Conservation (phyloP, 2,113 vertebrate genomes). For the Castor canadensis region DNA sequence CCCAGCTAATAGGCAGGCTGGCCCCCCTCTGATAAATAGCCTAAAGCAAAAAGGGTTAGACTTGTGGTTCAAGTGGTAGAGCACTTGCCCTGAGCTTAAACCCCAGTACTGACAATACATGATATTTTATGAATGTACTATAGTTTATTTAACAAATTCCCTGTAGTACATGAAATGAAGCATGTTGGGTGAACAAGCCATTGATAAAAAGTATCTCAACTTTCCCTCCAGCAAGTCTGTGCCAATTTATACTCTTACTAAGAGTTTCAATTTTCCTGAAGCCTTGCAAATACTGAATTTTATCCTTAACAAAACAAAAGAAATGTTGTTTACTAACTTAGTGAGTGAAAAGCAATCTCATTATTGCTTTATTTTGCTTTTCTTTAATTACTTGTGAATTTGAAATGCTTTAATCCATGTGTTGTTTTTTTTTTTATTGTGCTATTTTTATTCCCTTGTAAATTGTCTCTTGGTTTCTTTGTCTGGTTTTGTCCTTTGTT, state of each 20-base stretch:
- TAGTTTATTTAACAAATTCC: background rate
- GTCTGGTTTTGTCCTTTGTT: background rate
- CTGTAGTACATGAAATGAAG: background rate
- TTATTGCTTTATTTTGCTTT: conserved; percentile 4
- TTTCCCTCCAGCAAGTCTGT: background rate
- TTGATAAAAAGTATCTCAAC: background rate
- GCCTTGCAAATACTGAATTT: background rate
- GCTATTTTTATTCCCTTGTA: background rate
- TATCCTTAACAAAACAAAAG: background rate
- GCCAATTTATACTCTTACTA: background rate
- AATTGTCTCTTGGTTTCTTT: background rate
- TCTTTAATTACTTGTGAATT: background rate
- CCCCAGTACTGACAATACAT: no score
- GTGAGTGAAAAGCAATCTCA: background rate
- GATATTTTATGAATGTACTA: background rate
- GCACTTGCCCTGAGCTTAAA: no score
- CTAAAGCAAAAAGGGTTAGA: no score
- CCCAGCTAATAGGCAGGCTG: no score
- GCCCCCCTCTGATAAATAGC: no score
- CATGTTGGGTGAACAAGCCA: background rate
- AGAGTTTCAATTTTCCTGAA: background rate
- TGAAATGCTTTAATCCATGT: background rate
- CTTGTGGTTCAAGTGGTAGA: no score
- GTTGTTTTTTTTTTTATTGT: background rate
- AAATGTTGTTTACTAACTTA: background rate